Percentiles rank a stretch among this genome's conserved stretches.
These are phyloP conservation scores for Megamerina dolium DNA, from an alignment of 2,888 invertebrate genomes.

Conservation along the genomic window DNA sequence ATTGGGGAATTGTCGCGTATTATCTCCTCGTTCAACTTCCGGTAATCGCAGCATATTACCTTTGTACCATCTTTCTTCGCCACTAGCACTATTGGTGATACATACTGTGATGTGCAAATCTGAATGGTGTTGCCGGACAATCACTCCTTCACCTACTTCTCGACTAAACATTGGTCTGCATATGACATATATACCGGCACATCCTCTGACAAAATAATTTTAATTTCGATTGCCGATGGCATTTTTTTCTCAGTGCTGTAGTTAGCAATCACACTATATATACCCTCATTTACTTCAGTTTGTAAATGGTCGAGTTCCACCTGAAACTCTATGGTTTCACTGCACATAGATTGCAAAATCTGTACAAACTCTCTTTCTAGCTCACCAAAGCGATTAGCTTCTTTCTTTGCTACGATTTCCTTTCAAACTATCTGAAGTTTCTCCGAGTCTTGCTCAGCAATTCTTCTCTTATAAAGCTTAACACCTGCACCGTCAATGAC, in stretches of 20 bases:
- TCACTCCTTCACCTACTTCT: conserved; percentile 32
- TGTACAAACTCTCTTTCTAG: neutral
- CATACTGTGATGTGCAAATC: conserved; percentile 33
- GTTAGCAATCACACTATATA: neutral
- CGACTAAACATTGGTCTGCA: conserved; percentile 19
- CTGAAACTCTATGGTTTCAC: neutral
- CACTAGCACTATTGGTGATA: conserved; percentile 26
- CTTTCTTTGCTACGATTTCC: neutral
- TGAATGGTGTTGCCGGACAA: conserved; percentile 30
- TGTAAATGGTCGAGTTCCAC: neutral
- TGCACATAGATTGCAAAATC: neutral
- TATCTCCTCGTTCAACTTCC: conserved; percentile 14
- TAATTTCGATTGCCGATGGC: conserved; percentile 18
- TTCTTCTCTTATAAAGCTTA: neutral
- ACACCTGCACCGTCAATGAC: conserved; percentile 11
- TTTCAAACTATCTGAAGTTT: neutral
- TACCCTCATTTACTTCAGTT: neutral
- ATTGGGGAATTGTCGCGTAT: conserved; percentile 16
- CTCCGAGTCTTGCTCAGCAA: neutral
- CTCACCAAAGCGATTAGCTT: neutral
- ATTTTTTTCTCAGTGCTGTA: conserved; percentile 4
- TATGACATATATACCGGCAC: conserved; percentile 16
- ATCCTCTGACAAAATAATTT: conserved; percentile 12
- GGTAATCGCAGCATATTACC: conserved; percentile 34
- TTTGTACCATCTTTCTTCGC: conserved; percentile 19